Base-by-base conservation (phyloP, 1,140 invertebrate genomes). In the Drosophila pseudoobscura region DNA sequence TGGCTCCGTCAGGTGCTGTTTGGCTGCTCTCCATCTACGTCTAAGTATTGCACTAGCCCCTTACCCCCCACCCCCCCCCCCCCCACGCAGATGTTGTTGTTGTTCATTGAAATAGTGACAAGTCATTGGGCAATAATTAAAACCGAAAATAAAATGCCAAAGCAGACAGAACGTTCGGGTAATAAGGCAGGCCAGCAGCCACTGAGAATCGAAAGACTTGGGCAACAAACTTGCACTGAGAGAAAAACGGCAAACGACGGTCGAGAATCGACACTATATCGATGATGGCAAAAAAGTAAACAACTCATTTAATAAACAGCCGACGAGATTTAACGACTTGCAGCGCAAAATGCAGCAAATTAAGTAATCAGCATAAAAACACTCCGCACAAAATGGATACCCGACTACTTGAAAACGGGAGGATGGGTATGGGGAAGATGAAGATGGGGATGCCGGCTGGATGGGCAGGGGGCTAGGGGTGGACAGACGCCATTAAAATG, bases 121-220 rank as follows among this genome's bases (percentile, higher is more conserved):
- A 88, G 83, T 88, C 83, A 88, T 88, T 88, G 84, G 59, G 61
- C 83, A 88, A 88, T 89, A 88, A 88, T 88, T 88, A 88, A 88
- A 88, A 88, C 68, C 54, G 70, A 82, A 88, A 83, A 87, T 83
- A 88, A 78, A 88, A 88, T 71, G 83, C 83, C 70, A 79, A 73
- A 75, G 87, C 83, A 83, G 69, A 76, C 70, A 74, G 85, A 88
- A 83, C 78, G 83, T 29, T 29, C 29, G 29, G 29, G 29, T 88
- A 88, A 88, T 87, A 88, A 78, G 75, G 71, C 83, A 82, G 71
- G 50, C 22, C 22, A 41, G 41, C 55, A 44, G 51, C 24, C 7
- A 13, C 39, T n/a, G 15, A 56, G 43, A 64, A 78, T 20, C 80
- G 73, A 91, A 91, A 91, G 87, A 91, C 83, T 91, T 82, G 80